A percentile compares a stretch with the other conserved stretches of the same genome.
phyloP scores from a whole-genome alignment of 2,113 vertebrate species.

The Callochromis pleurospilus region DNA sequence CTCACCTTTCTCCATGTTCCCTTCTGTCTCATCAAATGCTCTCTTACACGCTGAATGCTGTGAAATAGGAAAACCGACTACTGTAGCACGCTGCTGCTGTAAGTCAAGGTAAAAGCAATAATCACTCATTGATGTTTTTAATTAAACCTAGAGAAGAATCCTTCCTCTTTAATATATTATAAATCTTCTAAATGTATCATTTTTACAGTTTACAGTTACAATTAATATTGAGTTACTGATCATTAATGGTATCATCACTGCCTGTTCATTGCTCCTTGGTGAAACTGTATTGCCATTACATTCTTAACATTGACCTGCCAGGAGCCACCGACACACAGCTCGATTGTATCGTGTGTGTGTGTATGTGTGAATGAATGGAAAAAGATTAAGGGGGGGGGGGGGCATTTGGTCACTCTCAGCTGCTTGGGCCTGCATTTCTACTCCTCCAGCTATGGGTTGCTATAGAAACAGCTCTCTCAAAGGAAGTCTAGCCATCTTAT shows the following conservation, averaged over 20 bases:
- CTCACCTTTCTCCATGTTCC: conserved; percentile 7
- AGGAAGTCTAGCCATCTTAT: conserved; percentile 21
- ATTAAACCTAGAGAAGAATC: background rate
- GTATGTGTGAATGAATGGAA: background rate
- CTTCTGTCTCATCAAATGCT: background rate
- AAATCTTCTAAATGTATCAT: background rate
- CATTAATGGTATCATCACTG: background rate
- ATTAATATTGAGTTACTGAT: background rate
- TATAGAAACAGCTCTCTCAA: conserved; percentile 51
- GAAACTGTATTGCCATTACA: background rate
- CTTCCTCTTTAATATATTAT: background rate
- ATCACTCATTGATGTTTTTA: background rate
- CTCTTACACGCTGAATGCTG: background rate
- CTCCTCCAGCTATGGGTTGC: conserved; percentile 34
- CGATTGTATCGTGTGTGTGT: background rate
- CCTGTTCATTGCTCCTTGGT: background rate
- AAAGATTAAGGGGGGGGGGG: background rate
- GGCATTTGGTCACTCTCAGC: background rate
- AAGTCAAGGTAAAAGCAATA: background rate
- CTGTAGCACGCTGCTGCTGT: background rate
- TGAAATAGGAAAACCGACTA: background rate
- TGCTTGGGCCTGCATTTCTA: background rate
- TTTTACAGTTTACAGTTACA: background rate
- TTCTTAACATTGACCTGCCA: background rate
- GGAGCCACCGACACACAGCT: background rate